phyloP scores from a whole-genome alignment of 2,113 vertebrate genomes.

The Guaruba guarouba region DNA sequence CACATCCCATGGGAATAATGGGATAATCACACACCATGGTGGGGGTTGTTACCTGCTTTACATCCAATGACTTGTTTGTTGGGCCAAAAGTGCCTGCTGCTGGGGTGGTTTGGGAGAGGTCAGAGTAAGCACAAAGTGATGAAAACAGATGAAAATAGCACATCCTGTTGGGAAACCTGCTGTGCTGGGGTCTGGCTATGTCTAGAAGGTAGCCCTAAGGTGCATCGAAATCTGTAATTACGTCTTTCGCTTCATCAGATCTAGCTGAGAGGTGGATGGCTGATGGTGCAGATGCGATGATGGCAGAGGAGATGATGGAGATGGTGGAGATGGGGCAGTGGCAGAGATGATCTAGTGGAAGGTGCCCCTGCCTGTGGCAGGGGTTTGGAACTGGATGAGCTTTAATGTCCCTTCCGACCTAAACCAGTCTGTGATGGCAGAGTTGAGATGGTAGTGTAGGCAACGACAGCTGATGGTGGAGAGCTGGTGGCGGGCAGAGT shows the following conservation, averaged over 20 bases:
- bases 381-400: neutral
- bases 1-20: neutral
- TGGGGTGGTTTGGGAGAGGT: neutral
- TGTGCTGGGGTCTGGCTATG: neutral
- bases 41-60: neutral
- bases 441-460: neutral
- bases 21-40: accelerated
- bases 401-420: neutral
- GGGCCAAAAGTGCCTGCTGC: neutral
- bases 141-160: neutral
- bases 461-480: neutral
- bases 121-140: neutral
- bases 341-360: neutral
- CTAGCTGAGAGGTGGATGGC: neutral
- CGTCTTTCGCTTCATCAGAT: neutral
- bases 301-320: neutral
- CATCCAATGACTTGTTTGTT: too few species aligned
- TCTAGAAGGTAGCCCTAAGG: neutral
- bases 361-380: neutral
- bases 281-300: neutral
- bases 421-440: neutral
- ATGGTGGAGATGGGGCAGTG: neutral
- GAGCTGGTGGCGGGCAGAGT: neutral
- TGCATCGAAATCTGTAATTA: neutral
- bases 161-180: neutral